Evolutionary conservation across 2,888 invertebrate genomes (phyloP).

Genomic region (Acholoe squamosa): DNA sequence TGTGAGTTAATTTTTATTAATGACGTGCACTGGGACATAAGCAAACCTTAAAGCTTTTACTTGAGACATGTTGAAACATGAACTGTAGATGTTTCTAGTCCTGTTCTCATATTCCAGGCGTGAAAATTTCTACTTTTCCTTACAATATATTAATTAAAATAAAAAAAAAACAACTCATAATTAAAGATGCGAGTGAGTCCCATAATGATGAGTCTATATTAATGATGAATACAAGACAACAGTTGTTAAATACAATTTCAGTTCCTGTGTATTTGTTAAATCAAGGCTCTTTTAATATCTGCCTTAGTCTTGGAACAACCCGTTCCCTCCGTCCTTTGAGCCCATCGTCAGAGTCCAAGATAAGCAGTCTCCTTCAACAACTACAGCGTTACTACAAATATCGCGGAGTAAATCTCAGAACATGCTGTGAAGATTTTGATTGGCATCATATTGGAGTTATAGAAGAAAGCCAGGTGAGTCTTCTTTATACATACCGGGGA

Average conservation of each 20-base stretch:
- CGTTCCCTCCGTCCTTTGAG: slow-evolving; percentile 79
- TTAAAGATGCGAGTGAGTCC: too few relatives aligned
- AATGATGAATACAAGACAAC: too few relatives aligned
- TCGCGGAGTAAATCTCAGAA: slow-evolving; percentile 81
- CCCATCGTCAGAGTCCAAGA: slow-evolving; percentile 74
- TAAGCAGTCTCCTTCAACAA: slow-evolving; percentile 75
- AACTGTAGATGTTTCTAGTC: too few relatives aligned
- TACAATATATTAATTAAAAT: too few relatives aligned
- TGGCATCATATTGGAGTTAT: slow-evolving; percentile 81
- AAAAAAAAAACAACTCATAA: too few relatives aligned
- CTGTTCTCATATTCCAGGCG: too few relatives aligned
- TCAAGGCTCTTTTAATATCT: background rate
- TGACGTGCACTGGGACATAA: too few relatives aligned
- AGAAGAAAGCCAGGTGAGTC: slow-evolving; percentile 82
- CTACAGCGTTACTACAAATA: slow-evolving; percentile 80
- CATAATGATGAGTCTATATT: too few relatives aligned
- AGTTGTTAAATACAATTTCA: background rate
- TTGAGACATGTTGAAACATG: too few relatives aligned
- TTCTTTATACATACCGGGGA: too few relatives aligned
- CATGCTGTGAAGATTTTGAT: slow-evolving; percentile 83
- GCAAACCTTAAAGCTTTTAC: too few relatives aligned
- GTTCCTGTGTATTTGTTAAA: background rate
- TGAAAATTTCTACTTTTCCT: too few relatives aligned
- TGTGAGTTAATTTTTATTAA: slow-evolving; percentile 78
- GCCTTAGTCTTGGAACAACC: slow-evolving; percentile 78